A percentile compares a stretch with the other conserved stretches of the same genome.
Evolutionary conservation across 2,113 vertebrate genomes (phyloP).

Genomic region (Philantomba maxwellii): DNA sequence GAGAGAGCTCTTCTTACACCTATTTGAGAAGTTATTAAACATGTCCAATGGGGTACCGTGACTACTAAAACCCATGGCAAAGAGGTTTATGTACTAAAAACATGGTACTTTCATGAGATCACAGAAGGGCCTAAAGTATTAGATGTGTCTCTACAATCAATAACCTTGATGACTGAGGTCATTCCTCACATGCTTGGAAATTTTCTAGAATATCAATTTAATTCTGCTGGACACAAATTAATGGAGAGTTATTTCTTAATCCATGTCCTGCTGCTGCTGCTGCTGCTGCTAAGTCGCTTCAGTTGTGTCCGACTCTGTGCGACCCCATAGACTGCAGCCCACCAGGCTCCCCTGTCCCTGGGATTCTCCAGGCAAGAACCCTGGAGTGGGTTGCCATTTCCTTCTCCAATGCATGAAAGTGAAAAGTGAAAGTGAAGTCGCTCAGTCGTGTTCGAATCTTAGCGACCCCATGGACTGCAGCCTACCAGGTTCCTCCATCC

Average conservation of each 20-base stretch:
- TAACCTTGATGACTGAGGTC: background rate
- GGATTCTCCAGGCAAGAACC: too few species aligned
- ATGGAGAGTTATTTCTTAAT: background rate
- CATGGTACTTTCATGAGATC: background rate
- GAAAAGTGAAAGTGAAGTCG: too few species aligned
- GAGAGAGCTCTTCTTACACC: background rate
- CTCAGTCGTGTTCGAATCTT: too few species aligned
- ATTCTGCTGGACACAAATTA: background rate
- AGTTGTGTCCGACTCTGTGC: too few species aligned
- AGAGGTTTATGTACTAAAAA: background rate
- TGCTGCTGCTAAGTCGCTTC: too few species aligned
- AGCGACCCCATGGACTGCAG: too few species aligned
- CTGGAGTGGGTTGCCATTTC: too few species aligned
- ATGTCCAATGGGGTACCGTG: background rate
- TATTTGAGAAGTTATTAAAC: background rate
- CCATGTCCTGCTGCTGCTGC: background rate
- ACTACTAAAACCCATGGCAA: background rate
- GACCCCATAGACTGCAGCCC: too few species aligned
- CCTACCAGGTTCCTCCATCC: too few species aligned
- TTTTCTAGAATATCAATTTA: background rate
- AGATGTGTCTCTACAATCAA: background rate
- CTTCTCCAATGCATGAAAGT: too few species aligned
- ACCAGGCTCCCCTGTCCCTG: too few species aligned
- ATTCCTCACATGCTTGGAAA: background rate
- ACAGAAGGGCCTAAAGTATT: background rate